phyloP scores from a whole-genome alignment of 2,113 vertebrate species.

The Sinosuthora webbiana region DNA sequence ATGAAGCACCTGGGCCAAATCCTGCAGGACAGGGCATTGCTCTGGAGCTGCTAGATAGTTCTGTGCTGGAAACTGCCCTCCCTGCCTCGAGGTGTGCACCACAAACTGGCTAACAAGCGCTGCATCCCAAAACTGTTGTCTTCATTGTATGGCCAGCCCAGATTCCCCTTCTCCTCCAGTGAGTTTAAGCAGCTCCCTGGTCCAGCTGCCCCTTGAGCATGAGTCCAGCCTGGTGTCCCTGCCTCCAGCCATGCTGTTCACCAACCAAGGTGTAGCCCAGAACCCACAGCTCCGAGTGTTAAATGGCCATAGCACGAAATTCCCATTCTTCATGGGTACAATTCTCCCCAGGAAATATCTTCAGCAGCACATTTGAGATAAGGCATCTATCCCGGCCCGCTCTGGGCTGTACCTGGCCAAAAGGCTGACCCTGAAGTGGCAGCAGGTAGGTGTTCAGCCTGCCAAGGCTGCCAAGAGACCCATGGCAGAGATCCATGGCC shows the following conservation, averaged over 20 bases:
- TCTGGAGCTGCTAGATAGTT: neutral
- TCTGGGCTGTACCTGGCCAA: neutral
- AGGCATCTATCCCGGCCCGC: neutral
- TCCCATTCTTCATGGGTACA: neutral
- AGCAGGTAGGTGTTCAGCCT: neutral
- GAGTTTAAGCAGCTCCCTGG: neutral
- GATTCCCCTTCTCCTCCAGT: neutral
- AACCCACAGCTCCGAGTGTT: neutral
- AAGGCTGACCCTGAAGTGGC: neutral
- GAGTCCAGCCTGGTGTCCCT: neutral
- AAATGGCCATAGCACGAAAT: neutral
- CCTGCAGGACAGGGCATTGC: neutral
- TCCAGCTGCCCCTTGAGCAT: neutral
- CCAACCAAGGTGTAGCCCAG: neutral
- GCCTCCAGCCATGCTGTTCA: neutral
- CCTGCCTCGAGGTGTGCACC: neutral
- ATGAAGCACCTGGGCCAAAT: neutral
- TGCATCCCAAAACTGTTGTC: neutral
- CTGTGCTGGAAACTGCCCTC: neutral
- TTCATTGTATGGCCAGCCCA: neutral
- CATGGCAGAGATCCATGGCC: neutral
- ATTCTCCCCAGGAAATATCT: fast-evolving
- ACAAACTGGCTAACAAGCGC: neutral
- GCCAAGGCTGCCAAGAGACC: neutral
- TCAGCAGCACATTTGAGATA: neutral